Evolutionary conservation across 2,888 invertebrate species (phyloP).

Genomic region (Himalopsyche tibetana): DNA sequence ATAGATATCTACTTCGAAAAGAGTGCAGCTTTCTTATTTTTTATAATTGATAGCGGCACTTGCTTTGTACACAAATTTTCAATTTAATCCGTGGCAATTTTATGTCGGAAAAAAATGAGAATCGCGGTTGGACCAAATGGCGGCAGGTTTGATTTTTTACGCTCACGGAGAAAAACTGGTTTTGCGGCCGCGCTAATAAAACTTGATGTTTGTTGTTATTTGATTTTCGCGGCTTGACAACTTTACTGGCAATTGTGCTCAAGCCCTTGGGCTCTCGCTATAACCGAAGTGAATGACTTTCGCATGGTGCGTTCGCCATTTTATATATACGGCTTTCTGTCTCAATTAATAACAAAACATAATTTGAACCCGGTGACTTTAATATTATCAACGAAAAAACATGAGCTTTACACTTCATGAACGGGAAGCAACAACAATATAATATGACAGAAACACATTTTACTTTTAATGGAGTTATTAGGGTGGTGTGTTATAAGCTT

Average conservation of each 20-base stretch:
- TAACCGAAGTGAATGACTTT: not conserved
- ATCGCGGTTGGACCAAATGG: conserved; percentile 3
- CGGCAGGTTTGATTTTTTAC: conserved; percentile 20
- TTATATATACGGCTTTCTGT: not conserved
- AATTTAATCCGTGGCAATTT: not conserved
- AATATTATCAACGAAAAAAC: too few species aligned
- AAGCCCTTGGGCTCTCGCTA: not conserved
- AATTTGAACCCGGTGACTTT: too few species aligned
- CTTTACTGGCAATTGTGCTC: not conserved
- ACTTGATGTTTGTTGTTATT: conserved; percentile 28
- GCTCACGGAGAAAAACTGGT: not conserved
- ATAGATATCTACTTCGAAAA: too few species aligned
- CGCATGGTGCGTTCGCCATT: not conserved
- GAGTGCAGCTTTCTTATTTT: too few species aligned
- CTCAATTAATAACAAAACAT: not conserved
- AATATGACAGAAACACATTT: too few species aligned
- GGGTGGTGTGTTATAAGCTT: too few species aligned
- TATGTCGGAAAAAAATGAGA: not conserved
- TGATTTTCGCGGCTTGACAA: conserved; percentile 30
- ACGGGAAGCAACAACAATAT: too few species aligned
- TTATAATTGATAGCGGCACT: too few species aligned
- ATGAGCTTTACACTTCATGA: too few species aligned
- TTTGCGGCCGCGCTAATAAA: conserved; percentile 4
- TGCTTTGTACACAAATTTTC: too few species aligned
- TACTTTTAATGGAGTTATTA: too few species aligned